Percentiles rank a stretch among this genome's conserved stretches.
Conservation (phyloP, 2,888 invertebrate genomes). For the Polydrusus tereticollis region DNA sequence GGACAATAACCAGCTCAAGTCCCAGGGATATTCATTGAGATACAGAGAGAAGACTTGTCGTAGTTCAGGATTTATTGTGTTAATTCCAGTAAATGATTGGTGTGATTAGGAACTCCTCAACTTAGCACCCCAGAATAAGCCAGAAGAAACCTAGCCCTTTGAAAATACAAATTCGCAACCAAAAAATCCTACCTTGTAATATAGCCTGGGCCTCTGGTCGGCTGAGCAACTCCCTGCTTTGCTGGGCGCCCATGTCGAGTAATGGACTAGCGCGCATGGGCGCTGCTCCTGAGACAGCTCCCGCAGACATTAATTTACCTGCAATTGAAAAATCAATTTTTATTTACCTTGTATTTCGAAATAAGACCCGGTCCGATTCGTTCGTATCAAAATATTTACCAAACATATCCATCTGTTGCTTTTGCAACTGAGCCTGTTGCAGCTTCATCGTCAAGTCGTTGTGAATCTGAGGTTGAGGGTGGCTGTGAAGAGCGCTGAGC, state of each 20-base stretch:
- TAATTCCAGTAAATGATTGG: no score
- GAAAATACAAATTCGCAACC: background rate
- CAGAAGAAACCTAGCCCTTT: no score
- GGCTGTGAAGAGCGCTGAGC: slow-evolving; percentile 57
- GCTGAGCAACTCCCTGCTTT: slow-evolving; percentile 76
- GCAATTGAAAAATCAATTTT: slow-evolving; percentile 50
- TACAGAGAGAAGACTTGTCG: no score
- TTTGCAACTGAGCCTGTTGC: slow-evolving; percentile 68
- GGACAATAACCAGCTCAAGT: no score
- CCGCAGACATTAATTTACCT: slow-evolving; percentile 63
- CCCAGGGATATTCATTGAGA: no score
- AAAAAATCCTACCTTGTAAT: slow-evolving; percentile 73
- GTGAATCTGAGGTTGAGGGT: slow-evolving; percentile 51
- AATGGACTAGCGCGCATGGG: slow-evolving; percentile 63
- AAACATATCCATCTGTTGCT: slow-evolving; percentile 63
- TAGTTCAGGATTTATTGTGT: no score
- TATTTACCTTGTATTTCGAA: background rate
- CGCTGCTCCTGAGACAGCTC: slow-evolving; percentile 51
- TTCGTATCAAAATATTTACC: slow-evolving; percentile 28
- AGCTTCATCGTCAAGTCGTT: slow-evolving; percentile 68
- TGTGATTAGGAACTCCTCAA: no score
- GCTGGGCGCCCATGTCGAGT: slow-evolving; percentile 68
- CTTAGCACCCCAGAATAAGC: no score
- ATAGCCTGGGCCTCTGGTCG: slow-evolving; percentile 84
- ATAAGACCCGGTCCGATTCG: no score